Base-by-base conservation (phyloP, 2,888 invertebrate species). In the Temnothorax unifasciatus region DNA sequence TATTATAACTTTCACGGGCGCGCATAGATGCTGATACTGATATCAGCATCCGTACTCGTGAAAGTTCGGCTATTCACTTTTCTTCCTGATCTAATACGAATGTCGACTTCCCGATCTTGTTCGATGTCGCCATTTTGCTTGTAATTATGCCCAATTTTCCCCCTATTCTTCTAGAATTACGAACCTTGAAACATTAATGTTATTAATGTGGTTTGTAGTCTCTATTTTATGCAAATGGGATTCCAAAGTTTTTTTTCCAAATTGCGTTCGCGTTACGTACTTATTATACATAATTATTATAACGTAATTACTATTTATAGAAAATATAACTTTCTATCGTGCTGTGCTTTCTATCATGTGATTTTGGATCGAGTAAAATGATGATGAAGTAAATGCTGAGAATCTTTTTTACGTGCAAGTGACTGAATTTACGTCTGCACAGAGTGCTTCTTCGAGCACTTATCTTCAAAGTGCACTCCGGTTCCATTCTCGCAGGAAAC, bases 41-140 rank as follows among this genome's bases (percentile, higher is more conserved):
- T 79, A 71, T 59, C 79, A 79, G 34, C 57, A 59, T 21, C 18
- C 38, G 34, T 4, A 52, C 47, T 59, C 61, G 82, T 54, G 86
- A 86, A 86, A 88, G 79, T 83, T 82, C 61, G 38, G n/a, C 47
- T 77, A 29, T 57, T 76, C 57, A 50, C 69, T 85, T 83, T 82
- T 83, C 85, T 83, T 85, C 77, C 83, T 34, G 85, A 68, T 82
- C 38, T 1, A 52, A n/a, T 4, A 8, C 25, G 50, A 57, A 34
- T 59, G 18, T 59, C 18, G 79, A 44, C 66, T 86, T 88, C 83
- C 82, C 69, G 82, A 9, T 79, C 50, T 29, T 73, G 41, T 47
- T 21, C 38, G 38, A 50, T 21, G 11, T 21, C 47, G 21, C 18
- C 21, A n/a, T 34, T 47, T 54, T 21, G 4, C 13, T 1, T 0